Evolutionary conservation across 1,140 invertebrate species (phyloP).

Genomic region (Drosophila saltans): DNA sequence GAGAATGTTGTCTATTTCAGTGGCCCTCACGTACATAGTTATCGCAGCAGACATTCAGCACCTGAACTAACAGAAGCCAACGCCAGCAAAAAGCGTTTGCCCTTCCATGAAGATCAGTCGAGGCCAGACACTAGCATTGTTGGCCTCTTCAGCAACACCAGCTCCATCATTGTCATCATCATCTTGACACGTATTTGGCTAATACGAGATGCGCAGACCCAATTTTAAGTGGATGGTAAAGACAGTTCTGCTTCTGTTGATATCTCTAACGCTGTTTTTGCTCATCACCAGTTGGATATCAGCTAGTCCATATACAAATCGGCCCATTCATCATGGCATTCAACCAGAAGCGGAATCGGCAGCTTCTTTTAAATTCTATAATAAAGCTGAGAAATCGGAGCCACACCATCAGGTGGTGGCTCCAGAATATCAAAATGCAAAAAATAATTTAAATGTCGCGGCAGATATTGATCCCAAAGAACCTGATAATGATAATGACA

Average conservation of each 20-base stretch:
- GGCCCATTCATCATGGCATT: conserved; percentile 55
- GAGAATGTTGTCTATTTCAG: not conserved
- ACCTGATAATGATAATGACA: conserved; percentile 12
- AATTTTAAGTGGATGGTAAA: conserved; percentile 79
- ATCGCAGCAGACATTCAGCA: conserved; percentile 14
- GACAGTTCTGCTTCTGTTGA: conserved; percentile 52
- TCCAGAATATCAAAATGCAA: not conserved
- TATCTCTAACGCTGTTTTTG: conserved; percentile 66
- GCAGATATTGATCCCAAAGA: not conserved
- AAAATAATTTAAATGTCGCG: not conserved
- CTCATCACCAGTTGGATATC: conserved; percentile 76
- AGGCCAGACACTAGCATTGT: not conserved
- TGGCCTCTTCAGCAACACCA: conserved; percentile 3
- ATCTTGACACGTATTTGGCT: conserved; percentile 57
- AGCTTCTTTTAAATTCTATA: not conserved
- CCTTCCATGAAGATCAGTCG: conserved; percentile 8
- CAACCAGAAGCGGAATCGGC: conserved; percentile 37
- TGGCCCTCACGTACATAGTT: not conserved
- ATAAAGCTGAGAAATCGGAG: not conserved
- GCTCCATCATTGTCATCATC: not conserved
- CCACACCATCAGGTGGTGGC: not conserved
- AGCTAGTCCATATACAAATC: conserved; percentile 71
- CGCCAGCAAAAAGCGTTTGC: conserved; percentile 7
- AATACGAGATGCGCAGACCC: conserved; percentile 68
- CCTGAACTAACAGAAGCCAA: conserved; percentile 37